Conservation (phyloP, 37 sponge, comb jelly and placozoan species). For the Petrosia ficiformis region DNA sequence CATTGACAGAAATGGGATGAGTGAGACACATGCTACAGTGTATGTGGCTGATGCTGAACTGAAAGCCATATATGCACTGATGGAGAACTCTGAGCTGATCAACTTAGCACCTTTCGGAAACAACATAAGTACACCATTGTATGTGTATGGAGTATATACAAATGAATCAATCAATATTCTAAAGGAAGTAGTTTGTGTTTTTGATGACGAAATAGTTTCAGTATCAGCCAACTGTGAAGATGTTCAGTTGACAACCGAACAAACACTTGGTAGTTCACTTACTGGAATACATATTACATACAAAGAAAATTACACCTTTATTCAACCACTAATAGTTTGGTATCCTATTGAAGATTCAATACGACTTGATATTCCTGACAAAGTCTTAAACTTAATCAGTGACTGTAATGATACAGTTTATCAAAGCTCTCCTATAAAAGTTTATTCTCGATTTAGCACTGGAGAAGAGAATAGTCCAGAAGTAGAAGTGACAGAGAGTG, state of each 20-base stretch:
- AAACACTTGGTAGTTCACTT: neutral
- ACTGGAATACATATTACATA: neutral
- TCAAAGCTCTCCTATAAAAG: constrained; percentile 7
- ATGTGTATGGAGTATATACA: neutral
- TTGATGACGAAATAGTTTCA: neutral
- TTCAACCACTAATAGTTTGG: neutral
- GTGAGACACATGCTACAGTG: neutral
- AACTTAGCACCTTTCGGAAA: constrained; percentile 35
- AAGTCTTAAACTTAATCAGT: neutral
- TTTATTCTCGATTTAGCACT: constrained; percentile 5
- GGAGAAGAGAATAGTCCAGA: constrained; percentile 6
- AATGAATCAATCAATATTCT: neutral
- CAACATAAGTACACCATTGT: neutral
- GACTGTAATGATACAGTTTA: constrained; percentile 3
- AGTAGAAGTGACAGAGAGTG: neutral
- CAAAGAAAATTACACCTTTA: neutral
- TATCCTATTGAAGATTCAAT: constrained; percentile 17
- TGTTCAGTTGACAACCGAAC: neutral
- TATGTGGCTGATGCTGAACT: neutral
- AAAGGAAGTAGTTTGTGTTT: neutral
- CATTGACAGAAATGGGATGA: constrained; percentile 18
- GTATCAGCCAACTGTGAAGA: neutral
- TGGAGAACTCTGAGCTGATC: constrained; percentile 28
- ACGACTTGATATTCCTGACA: constrained; percentile 4
- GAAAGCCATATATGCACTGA: constrained; percentile 31